Base-by-base conservation (phyloP, 2,888 invertebrate species). In the Cryptus viduatorius region DNA sequence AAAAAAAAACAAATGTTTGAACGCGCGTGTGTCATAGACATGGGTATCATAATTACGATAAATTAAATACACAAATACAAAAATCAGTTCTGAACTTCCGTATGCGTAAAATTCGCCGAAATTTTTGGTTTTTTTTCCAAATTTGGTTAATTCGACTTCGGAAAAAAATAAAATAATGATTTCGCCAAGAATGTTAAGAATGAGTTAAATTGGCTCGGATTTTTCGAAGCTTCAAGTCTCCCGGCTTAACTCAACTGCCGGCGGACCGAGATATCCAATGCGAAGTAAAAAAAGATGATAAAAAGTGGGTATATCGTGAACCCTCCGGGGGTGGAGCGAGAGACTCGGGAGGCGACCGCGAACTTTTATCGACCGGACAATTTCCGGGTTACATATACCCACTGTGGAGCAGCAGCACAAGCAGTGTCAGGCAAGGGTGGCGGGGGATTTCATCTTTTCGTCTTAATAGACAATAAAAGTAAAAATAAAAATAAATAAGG, bases 351-450 rank as follows among this genome's bases (percentile, higher is more conserved):
- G 67, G 78, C 81, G 81, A 78, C 84, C 81, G 71, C 68, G 80
- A 84, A 84, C 75, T 84, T 81, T 78, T 78, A 84, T 84, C 84
- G 84, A 84, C 84, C 81, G 73, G 73, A 81, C 81, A 81, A 84
- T 84, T 84, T 81, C 81, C 84, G 81, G 81, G 81, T 78, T 84
- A 84, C 84, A 81, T 65, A 65, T 84, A 77, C 68, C 65, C 24
- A 29, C 56, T 72, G 24, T 42, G 46, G 42, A 80, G 59, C 59
- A 72, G 19, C 65, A 16, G 64, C 46, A 75, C 48, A 24, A 73
- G 48, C 78, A 59, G 61, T 71, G 75, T 16, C 37, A 48, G 37
- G 61, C 48, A 69, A 79, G 37, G 19, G 37, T 48, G 78, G 19
- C 59, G 48, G 64, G 31, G 19, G 46, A 69, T 48, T 69, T 24